A percentile compares a stretch with the other conserved stretches of the same genome.
Evolutionary conservation across 1,140 invertebrate species (phyloP).

Genomic region (Ostrea denselamellosa): DNA sequence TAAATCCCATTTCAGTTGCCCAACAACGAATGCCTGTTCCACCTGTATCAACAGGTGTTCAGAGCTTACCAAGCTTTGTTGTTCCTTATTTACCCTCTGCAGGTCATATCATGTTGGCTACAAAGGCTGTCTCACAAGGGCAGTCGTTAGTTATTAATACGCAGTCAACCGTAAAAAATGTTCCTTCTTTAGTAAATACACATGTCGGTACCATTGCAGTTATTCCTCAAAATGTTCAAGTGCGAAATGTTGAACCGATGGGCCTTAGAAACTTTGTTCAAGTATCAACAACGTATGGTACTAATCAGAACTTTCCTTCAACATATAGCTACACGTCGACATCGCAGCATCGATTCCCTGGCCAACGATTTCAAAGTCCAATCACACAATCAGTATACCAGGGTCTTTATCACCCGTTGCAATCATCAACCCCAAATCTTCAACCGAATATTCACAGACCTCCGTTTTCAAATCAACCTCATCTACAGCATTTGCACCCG

Average conservation of each 20-base stretch:
- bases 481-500: not conserved
- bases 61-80: not conserved
- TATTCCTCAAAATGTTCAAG: not conserved
- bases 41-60: not conserved
- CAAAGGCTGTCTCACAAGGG: not conserved
- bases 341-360: not conserved
- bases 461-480: conserved; percentile 8
- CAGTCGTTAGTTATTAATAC: not conserved
- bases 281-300: not conserved
- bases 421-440: not conserved
- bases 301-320: not conserved
- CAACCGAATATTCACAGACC: not conserved
- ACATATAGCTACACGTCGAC: not conserved
- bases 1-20: not conserved
- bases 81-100: not conserved
- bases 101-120: not conserved
- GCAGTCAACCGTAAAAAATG: not conserved
- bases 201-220: not conserved
- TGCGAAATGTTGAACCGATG: not conserved
- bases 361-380: not conserved
- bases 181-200: not conserved
- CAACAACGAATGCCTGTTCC: conserved; percentile 6
- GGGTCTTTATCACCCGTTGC: not conserved
- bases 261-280: not conserved
- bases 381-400: not conserved